A percentile compares a stretch with the other conserved stretches of the same genome.
These are phyloP conservation scores for Pseudopleuronectes americanus DNA, from an alignment of 2,797 vertebrate genomes.

Conservation along the genomic window DNA sequence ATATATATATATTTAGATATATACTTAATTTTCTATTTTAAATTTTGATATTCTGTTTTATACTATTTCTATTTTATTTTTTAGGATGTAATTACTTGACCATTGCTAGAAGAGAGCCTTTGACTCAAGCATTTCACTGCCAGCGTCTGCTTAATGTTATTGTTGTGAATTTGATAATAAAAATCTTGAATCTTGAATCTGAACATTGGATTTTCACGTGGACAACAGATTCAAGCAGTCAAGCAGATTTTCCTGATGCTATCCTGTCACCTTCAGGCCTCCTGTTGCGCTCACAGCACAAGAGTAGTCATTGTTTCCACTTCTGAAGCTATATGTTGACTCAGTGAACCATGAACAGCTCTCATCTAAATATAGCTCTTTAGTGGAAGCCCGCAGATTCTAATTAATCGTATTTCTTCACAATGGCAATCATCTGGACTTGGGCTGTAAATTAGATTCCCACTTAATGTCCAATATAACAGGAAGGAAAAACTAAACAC, in stretches of 20 bases:
- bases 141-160: no score
- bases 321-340: constrained; percentile 40
- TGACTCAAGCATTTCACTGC: no score
- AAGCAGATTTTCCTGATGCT: constrained; percentile 7
- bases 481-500: background rate
- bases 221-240: constrained; percentile 15
- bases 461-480: constrained; percentile 1
- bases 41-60: no score
- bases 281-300: constrained; percentile 14
- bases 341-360: constrained; percentile 35
- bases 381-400: constrained; percentile 31
- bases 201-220: constrained; percentile 10
- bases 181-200: no score
- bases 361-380: constrained; percentile 47
- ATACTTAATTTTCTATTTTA: no score
- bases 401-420: constrained; percentile 41
- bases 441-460: constrained; percentile 21
- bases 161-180: no score
- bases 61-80: no score
- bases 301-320: constrained; percentile 29
- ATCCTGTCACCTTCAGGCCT: background rate
- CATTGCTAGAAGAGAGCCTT: no score
- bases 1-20: no score
- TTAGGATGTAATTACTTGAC: no score
- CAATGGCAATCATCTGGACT: constrained; percentile 12